Evolutionary conservation across 2,113 vertebrate species (phyloP), one percentile per base, ranked within the genome.

Genomic region (Mesembrinibis cayennensis): DNA sequence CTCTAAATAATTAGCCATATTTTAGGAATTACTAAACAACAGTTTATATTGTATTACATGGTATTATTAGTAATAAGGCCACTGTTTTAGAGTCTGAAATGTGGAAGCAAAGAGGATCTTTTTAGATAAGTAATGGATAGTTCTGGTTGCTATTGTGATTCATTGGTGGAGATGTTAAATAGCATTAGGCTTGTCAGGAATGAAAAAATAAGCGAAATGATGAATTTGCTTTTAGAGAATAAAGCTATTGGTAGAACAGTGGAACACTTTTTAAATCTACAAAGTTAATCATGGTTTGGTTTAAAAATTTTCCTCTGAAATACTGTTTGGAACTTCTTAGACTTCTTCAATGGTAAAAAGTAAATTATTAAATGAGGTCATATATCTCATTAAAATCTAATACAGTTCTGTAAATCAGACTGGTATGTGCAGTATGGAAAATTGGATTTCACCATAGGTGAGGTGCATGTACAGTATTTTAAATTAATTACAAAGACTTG

Each of bases 311-410:
- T 45, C 7, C 21, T 88, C 88, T 63, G 40, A 88, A 69, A 85
- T 81, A 88, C 38, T 52, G 10, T 79, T 93, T 95, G 82, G 50
- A 93, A 92, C 85, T 95, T 92, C 49, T 92, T 86, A 82, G 69
- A 95, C 78, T 65, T 91, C 62, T 81, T 45, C 72, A 65, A 69
- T 89, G 50, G 82, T 94, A 81, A 82, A 91, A 77, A 95, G 80
- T 95, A 94, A 96, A 97, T 95, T 96, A 97, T 93, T 95, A 53
- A 96, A 94, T 93, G 82, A 95, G 78, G 82, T 96, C 74, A 94
- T 97, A 92, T 91, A 96, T 96, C 78, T 97, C 77, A 97, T 96
- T 94, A 97, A 97, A 97, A 92, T 92, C 72, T 97, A 96, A 91
- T 92, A 93, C 44, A 12, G 34, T 97, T 97, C 84, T 93, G 90